A percentile compares a stretch with the other conserved stretches of the same genome.
These are phyloP conservation scores for Drosophila kurseongensis DNA, from an alignment of 1,140 invertebrate species.

Conservation along the genomic window DNA sequence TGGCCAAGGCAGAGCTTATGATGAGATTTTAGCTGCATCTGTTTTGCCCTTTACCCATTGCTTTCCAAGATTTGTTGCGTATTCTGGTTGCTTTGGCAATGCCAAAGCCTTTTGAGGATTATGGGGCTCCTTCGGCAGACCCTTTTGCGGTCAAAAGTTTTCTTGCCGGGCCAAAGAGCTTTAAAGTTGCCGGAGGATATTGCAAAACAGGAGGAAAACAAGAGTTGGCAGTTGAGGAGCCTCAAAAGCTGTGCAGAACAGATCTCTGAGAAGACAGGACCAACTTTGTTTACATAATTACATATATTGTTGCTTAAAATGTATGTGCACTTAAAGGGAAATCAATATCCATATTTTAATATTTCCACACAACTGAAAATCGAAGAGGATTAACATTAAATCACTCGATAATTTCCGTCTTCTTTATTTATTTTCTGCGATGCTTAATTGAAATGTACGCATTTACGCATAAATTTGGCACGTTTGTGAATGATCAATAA, in stretches of 20 bases:
- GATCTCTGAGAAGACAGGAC: neutral
- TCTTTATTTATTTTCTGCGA: constrained; percentile 15
- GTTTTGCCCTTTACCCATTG: constrained; percentile 9
- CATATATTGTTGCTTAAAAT: neutral
- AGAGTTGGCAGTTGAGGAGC: neutral
- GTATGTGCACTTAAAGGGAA: neutral
- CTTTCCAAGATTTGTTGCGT: constrained; percentile 23
- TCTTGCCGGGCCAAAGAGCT: constrained; percentile 35
- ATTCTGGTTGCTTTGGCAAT: constrained; percentile 35
- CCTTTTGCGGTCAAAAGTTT: constrained; percentile 51
- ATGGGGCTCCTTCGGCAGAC: constrained; percentile 22
- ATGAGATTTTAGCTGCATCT: constrained; percentile 46
- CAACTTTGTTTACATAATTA: neutral
- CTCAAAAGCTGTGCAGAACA: neutral
- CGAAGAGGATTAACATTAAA: constrained; percentile 4
- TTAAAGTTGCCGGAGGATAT: constrained; percentile 41
- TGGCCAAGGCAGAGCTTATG: constrained; percentile 37
- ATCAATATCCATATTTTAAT: neutral
- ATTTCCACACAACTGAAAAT: no score
- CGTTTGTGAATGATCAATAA: constrained; percentile 37
- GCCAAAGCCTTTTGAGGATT: constrained; percentile 44
- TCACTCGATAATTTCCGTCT: constrained; percentile 8
- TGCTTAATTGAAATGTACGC: constrained; percentile 38
- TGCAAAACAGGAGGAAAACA: constrained; percentile 31
- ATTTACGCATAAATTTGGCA: constrained; percentile 14